Base-by-base conservation (phyloP, 2,888 invertebrate genomes). In the Clistopyga incitator region DNA sequence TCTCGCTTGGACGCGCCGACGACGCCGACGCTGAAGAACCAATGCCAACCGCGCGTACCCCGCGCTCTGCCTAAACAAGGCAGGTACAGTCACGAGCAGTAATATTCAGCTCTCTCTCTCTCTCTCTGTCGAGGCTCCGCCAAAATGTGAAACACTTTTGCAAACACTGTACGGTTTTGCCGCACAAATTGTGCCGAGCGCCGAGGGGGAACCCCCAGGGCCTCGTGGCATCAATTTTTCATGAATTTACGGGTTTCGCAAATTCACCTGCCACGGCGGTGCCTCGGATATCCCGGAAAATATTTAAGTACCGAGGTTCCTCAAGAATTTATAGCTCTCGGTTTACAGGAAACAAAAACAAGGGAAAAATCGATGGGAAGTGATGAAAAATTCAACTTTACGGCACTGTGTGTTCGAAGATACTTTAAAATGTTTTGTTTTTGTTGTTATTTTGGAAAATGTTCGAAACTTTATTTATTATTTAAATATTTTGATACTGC, bases 41-140 rank as follows among this genome's bases (percentile, higher is more conserved):
- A 75, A 54, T 76, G 76, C 29, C 56, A 23, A 54, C 65, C 20
- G 18, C 77, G 59, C 68, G 29, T 47, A 23, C 50, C 56, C 42
- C 54, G 45, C 56, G 25, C 38, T 25, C 13, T 23, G 34, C 20
- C 68, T 47, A 18, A 18, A 6, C 23, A 6, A 6, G 56, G 25
- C 25, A 56, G 11, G 59, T 25, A 29, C 59, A 59, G 25, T 59
- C 25, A 25, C 15, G 59, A 29, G 11, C 13, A 59, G 25, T 59
- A 59, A 59, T 13, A 59, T 6, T 25, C 10, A 10, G n/a, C 59
- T n/a, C 50, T 50, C 18, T 50, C 50, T 50, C 50, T 54, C 54
- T 54, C 23, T 54, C 54, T 20, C 11, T 59, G 18, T 72, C n/a
- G 50, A 15, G 15, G 18, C 4, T 4, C 61, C 47, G 6, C 20